Evolutionary conservation across 2,888 invertebrate species (phyloP).

Genomic region (Drosophila putrida): DNA sequence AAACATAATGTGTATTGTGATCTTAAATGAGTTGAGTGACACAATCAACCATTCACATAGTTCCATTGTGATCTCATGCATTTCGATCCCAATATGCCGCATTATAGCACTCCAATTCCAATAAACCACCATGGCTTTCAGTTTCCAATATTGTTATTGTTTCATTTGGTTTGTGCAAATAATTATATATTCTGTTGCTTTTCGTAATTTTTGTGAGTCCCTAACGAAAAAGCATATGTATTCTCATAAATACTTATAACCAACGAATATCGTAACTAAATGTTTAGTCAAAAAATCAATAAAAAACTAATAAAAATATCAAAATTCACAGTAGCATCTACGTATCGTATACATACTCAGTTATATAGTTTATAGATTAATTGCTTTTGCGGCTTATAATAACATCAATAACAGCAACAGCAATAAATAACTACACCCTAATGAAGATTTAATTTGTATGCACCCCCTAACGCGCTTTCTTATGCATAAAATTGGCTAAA

Average conservation of each 20-base stretch:
- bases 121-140: constrained; percentile 74
- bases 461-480: constrained; percentile 62
- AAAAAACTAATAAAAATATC: constrained; percentile 38
- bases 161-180: constrained; percentile 74
- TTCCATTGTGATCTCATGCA: constrained; percentile 63
- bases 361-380: constrained; percentile 56
- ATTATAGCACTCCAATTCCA: constrained; percentile 46
- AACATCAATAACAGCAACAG: constrained; percentile 27
- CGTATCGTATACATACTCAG: constrained; percentile 25
- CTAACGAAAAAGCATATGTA: constrained; percentile 67
- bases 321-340: constrained; percentile 72
- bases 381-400: constrained; percentile 68
- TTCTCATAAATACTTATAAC: constrained; percentile 34
- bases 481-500: constrained; percentile 35
- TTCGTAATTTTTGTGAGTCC: constrained; percentile 74
- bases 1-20: constrained; percentile 60
- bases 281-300: constrained; percentile 56
- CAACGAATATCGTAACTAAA: constrained; percentile 60
- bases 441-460: constrained; percentile 64
- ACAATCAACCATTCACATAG: constrained; percentile 3
- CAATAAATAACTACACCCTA: constrained; percentile 55
- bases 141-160: constrained; percentile 66
- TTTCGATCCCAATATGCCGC: constrained; percentile 55
- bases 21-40: constrained; percentile 49
- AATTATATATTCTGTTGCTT: constrained; percentile 75